A percentile compares a stretch with the other conserved stretches of the same genome.
These are phyloP conservation scores for Triops longicaudatus DNA, from an alignment of 1,140 invertebrate species.

Conservation along the genomic window DNA sequence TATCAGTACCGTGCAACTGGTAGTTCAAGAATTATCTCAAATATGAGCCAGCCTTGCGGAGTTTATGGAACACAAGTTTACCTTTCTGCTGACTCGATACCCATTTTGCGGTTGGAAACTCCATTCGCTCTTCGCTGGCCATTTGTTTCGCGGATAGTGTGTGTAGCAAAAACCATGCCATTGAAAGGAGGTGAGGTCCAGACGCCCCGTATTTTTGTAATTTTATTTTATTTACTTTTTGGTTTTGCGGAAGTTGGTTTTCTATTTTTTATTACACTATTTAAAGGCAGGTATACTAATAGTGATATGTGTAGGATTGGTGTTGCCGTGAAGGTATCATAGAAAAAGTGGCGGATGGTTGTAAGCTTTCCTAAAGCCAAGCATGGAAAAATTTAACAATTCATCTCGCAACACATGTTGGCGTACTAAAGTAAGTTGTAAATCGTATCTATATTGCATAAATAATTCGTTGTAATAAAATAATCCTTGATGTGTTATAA, in stretches of 20 bases:
- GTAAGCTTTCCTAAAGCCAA: not conserved
- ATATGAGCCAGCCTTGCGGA: not conserved
- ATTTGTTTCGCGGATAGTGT: conserved; percentile 6
- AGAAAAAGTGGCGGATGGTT: not conserved
- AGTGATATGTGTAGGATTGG: not conserved
- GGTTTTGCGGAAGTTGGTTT: not conserved
- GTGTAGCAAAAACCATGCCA: not conserved
- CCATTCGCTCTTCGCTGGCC: not conserved
- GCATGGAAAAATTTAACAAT: not conserved
- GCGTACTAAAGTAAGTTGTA: not conserved
- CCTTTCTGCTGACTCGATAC: conserved; percentile 5
- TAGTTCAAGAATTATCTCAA: not conserved
- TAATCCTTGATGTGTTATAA: too few relatives aligned
- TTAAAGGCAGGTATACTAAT: not conserved
- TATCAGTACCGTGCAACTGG: not conserved
- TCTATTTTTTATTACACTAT: not conserved
- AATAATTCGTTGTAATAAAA: too few relatives aligned
- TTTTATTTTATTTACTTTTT: not conserved
- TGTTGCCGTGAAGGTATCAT: not conserved
- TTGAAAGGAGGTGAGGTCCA: conserved; percentile 14
- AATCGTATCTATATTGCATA: too few relatives aligned
- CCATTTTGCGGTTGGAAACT: not conserved
- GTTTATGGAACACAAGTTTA: not conserved
- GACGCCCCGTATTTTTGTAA: not conserved
- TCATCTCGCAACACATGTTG: not conserved